A percentile compares a stretch with the other conserved stretches of the same genome.
Evolutionary conservation across 2,113 vertebrate species (phyloP).

Genomic region (Hyperoodon ampullatus): DNA sequence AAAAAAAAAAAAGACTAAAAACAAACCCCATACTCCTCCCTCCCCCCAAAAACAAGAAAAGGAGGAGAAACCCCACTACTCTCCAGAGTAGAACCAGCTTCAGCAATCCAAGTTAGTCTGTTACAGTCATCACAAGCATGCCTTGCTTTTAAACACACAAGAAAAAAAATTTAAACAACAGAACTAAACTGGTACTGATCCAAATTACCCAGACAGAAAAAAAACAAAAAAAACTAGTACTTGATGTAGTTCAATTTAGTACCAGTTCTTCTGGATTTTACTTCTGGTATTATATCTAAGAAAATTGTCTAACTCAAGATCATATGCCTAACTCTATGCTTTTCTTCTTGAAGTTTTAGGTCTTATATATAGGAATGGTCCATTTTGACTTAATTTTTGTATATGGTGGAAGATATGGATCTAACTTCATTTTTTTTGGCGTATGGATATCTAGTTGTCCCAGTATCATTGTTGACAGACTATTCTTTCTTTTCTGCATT

Average conservation of each 20-base stretch:
- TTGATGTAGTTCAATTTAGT: not conserved
- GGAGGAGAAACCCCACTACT: not conserved
- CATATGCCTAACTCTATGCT: not conserved
- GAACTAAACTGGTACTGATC: not conserved
- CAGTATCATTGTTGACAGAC: not conserved
- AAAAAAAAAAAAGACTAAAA: not conserved
- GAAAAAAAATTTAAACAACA: not conserved
- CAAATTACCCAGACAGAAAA: not conserved
- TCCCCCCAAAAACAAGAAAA: not conserved
- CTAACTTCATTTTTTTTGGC: not conserved
- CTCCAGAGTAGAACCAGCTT: not conserved
- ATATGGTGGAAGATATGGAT: not conserved
- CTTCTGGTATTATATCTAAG: not conserved
- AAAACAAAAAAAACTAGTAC: not conserved
- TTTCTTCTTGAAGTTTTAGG: constrained; percentile 20
- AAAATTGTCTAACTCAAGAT: not conserved
- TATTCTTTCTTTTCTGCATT: not conserved
- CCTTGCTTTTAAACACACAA: not conserved
- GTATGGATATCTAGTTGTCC: not conserved
- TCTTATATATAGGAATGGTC: not conserved
- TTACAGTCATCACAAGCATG: not conserved
- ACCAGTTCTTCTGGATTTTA: constrained; percentile 17
- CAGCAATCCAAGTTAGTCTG: not conserved
- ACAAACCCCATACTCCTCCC: not conserved
- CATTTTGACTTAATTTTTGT: constrained; percentile 2